Evolutionary conservation across 2,113 vertebrate genomes (phyloP).

Genomic region (Gavialis gangeticus): DNA sequence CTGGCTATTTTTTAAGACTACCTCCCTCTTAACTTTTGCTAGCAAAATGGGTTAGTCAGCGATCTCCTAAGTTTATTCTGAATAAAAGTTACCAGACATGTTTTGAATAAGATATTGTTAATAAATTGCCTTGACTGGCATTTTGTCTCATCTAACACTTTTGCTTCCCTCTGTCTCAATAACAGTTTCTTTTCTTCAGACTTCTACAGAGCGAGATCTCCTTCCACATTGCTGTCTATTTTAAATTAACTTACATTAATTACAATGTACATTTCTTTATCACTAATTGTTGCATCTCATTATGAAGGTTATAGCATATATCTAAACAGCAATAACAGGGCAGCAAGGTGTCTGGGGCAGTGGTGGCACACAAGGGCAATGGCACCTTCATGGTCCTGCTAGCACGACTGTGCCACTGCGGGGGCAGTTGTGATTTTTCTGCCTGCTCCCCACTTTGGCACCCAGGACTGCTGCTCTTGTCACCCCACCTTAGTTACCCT

Average conservation of each 20-base stretch:
- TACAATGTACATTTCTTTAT: no score
- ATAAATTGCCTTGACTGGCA: not conserved
- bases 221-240: not conserved
- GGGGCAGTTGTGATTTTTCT: no score
- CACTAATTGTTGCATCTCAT: not conserved
- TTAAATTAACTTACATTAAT: no score
- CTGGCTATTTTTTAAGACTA: not conserved
- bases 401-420: no score
- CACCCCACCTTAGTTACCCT: no score
- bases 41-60: not conserved
- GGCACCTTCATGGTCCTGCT: no score
- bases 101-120: not conserved
- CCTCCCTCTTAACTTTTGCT: not conserved
- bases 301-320: not conserved
- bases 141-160: rapidly evolving
- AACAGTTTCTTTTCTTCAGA: not conserved
- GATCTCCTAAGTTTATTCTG: not conserved
- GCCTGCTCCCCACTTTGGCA: no score
- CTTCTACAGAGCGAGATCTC: not conserved
- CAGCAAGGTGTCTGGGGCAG: no score
- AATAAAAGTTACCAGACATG: not conserved
- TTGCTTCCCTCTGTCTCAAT: not conserved
- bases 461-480: no score
- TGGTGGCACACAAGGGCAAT: no score
- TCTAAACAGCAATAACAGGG: no score